Percentiles rank a stretch among this genome's conserved stretches.
phyloP scores from a whole-genome alignment of 2,797 vertebrate genomes.

The Pipistrellus kuhlii region DNA sequence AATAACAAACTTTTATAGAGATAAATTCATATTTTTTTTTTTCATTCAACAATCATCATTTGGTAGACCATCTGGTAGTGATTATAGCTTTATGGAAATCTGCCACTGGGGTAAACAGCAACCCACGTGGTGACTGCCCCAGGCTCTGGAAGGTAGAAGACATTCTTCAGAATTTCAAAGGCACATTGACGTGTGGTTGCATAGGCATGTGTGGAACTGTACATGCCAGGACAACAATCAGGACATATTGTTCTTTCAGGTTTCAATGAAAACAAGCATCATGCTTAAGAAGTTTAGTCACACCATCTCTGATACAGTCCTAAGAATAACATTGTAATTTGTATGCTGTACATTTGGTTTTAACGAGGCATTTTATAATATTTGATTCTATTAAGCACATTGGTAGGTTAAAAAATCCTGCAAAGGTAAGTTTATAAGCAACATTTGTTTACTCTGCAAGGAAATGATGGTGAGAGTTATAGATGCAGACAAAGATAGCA shows the following conservation, averaged over 20 bases:
- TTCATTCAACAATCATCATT: slow-evolving; percentile 19
- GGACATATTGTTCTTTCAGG: slow-evolving; percentile 47
- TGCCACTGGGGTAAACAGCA: slow-evolving; percentile 1
- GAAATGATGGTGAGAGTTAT: slow-evolving; percentile 65
- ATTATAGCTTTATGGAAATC: slow-evolving; percentile 46
- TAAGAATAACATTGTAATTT: slow-evolving; percentile 49
- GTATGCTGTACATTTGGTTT: slow-evolving; percentile 56
- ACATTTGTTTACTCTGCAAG: slow-evolving; percentile 72
- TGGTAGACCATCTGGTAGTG: slow-evolving; percentile 56
- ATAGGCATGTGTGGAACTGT: not conserved
- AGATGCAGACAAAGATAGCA: slow-evolving; percentile 78
- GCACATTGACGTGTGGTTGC: not conserved
- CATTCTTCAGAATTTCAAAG: slow-evolving; percentile 27
- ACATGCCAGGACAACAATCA: not conserved
- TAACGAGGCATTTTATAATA: slow-evolving; percentile 60
- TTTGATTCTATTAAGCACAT: slow-evolving; percentile 66
- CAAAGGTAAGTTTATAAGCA: slow-evolving; percentile 71
- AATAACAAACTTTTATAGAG: not conserved
- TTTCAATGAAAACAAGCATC: slow-evolving; percentile 61
- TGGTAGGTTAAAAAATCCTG: slow-evolving; percentile 66
- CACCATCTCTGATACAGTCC: not conserved
- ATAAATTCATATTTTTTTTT: slow-evolving; percentile 16
- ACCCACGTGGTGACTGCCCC: not conserved
- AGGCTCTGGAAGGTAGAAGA: slow-evolving; percentile 2
- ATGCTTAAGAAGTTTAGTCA: slow-evolving; percentile 56